phyloP scores from a whole-genome alignment of 1,140 invertebrate genomes.

The Prorops nasuta region DNA sequence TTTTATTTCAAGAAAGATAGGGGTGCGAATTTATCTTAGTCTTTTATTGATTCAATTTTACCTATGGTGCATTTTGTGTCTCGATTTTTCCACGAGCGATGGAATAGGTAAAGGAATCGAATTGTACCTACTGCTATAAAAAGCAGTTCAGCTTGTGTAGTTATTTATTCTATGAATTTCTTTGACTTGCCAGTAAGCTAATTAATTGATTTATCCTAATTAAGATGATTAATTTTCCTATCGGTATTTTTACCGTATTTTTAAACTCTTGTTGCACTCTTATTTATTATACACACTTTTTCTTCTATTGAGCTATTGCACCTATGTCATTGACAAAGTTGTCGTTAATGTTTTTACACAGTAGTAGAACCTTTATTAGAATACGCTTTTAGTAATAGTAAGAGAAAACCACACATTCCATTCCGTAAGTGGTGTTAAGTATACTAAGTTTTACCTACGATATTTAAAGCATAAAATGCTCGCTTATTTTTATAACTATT shows the following conservation, averaged over 20 bases:
- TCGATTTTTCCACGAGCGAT: too few species aligned
- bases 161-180: slow-evolving; percentile 39
- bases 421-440: slow-evolving; percentile 48
- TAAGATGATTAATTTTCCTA: too few species aligned
- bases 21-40: too few species aligned
- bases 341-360: slow-evolving; percentile 42
- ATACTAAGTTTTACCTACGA: slow-evolving; percentile 34
- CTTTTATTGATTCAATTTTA: too few species aligned
- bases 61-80: too few species aligned
- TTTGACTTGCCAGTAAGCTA: slow-evolving; percentile 14
- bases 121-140: too few species aligned
- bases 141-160: too few species aligned
- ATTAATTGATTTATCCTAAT: slow-evolving; percentile 22
- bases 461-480: slow-evolving; percentile 50
- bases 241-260: slow-evolving; percentile 35
- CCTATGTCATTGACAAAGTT: slow-evolving; percentile 38
- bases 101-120: too few species aligned
- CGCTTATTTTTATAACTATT: slow-evolving; percentile 57
- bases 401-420: slow-evolving; percentile 51
- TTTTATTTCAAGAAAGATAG: too few species aligned
- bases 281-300: slow-evolving; percentile 50
- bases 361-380: slow-evolving; percentile 47
- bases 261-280: slow-evolving; percentile 51
- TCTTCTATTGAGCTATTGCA: slow-evolving; percentile 38
- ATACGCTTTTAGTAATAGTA: slow-evolving; percentile 51